A percentile compares a stretch with the other conserved stretches of the same genome.
Evolutionary conservation across 2,113 vertebrate species (phyloP).

Genomic region (Opisthocomus hoazin): DNA sequence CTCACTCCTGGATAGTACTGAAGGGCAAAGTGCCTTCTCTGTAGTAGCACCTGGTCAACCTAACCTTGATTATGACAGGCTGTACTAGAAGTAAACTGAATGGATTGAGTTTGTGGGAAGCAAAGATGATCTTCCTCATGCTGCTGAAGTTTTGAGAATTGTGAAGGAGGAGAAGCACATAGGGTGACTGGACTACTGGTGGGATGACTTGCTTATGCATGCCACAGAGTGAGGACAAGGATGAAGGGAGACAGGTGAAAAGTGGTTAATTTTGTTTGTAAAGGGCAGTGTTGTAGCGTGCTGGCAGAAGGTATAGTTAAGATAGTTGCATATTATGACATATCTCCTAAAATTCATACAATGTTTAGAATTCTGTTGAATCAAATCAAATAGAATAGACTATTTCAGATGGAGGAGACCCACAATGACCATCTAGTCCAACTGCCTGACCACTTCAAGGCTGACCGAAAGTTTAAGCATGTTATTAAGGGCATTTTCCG

Average conservation of each 20-base stretch:
- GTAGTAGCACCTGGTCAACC: background rate
- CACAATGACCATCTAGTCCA: no score
- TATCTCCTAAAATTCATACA: background rate
- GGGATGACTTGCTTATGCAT: background rate
- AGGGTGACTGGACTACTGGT: background rate
- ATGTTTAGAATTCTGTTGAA: no score
- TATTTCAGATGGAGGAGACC: no score
- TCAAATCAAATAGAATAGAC: no score
- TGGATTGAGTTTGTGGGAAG: background rate
- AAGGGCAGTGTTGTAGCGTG: background rate
- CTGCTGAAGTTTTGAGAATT: background rate
- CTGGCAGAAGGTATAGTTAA: background rate
- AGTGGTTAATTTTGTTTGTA: background rate
- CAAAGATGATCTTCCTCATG: background rate
- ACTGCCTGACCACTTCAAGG: no score
- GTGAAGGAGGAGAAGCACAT: background rate
- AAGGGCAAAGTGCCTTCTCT: background rate
- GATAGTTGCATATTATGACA: background rate
- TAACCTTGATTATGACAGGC: background rate
- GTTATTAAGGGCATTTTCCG: no score
- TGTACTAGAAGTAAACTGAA: background rate
- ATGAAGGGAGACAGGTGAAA: background rate
- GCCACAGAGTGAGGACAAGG: background rate
- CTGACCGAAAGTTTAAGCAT: no score
- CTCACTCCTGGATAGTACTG: background rate